These are phyloP conservation scores for Lypha dubia DNA, from an alignment of 2,888 invertebrate species.

Conservation along the genomic window DNA sequence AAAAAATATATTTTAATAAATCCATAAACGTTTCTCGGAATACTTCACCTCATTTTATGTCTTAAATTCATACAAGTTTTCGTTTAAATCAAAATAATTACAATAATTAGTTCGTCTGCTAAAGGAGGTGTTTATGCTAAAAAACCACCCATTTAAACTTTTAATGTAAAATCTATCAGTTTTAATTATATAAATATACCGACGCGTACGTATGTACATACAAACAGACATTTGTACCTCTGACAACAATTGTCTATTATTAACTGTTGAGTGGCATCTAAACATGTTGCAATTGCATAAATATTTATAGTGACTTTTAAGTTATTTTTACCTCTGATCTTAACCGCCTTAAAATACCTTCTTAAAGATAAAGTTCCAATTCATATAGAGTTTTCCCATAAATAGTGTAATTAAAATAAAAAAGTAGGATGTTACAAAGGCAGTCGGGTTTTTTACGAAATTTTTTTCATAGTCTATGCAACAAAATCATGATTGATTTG, in stretches of 20 bases:
- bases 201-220: neutral
- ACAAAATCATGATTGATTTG: too few species aligned
- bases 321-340: conserved; percentile 50
- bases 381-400: neutral
- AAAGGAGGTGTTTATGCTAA: conserved; percentile 30
- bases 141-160: conserved; percentile 41
- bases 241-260: neutral
- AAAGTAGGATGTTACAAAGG: neutral
- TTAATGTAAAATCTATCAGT: conserved; percentile 12
- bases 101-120: conserved; percentile 16
- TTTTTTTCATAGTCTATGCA: too few species aligned
- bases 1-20: neutral
- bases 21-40: neutral
- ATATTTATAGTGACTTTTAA: conserved; percentile 18
- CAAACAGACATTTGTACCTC: neutral
- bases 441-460: too few species aligned
- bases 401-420: neutral
- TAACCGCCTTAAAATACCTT: conserved; percentile 47
- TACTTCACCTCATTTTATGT: conserved; percentile 10
- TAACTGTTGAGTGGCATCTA: conserved; percentile 31
- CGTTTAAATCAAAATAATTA: conserved; percentile 29
- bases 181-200: neutral
- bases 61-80: conserved; percentile 7
- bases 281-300: neutral
- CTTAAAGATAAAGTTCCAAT: neutral